Percentiles rank a stretch among this genome's conserved stretches.
phyloP scores from a whole-genome alignment of 2,888 invertebrate genomes.

The Chrysina gloriosa region DNA sequence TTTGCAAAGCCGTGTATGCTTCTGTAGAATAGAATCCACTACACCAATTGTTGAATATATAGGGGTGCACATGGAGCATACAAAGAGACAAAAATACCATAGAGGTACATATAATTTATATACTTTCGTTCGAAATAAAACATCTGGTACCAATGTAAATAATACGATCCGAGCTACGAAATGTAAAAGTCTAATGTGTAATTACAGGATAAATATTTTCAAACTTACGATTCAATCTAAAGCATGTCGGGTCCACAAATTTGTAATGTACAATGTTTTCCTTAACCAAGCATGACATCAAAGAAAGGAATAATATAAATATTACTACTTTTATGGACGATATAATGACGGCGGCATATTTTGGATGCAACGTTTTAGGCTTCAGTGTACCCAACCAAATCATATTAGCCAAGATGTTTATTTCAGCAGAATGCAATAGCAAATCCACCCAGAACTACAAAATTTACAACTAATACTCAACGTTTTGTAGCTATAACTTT shows the following conservation, averaged over 20 bases:
- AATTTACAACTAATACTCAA: neutral
- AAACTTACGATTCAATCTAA: conserved; percentile 11
- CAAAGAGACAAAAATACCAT: conserved; percentile 29
- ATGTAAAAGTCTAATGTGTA: neutral
- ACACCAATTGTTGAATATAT: conserved; percentile 32
- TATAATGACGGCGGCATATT: conserved; percentile 31
- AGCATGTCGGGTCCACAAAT: neutral
- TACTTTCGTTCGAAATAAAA: conserved; percentile 24
- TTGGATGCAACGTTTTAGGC: conserved; percentile 34
- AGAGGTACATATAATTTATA: conserved; percentile 4
- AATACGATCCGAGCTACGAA: conserved; percentile 32
- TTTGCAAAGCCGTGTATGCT: neutral
- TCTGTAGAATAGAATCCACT: conserved; percentile 33
- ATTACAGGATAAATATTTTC: neutral
- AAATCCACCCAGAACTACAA: conserved; percentile 33
- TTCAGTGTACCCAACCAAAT: conserved; percentile 40
- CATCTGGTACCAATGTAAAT: conserved; percentile 33
- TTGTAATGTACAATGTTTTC: conserved; percentile 30
- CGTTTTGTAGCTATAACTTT: neutral
- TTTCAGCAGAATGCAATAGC: conserved; percentile 21
- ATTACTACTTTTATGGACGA: conserved; percentile 13
- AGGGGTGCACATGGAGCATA: conserved; percentile 17
- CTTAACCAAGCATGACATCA: conserved; percentile 12
- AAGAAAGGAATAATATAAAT: conserved; percentile 1
- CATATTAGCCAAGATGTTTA: conserved; percentile 15